Evolutionary conservation across 2,797 vertebrate genomes (phyloP).

Genomic region (Alca torda): DNA sequence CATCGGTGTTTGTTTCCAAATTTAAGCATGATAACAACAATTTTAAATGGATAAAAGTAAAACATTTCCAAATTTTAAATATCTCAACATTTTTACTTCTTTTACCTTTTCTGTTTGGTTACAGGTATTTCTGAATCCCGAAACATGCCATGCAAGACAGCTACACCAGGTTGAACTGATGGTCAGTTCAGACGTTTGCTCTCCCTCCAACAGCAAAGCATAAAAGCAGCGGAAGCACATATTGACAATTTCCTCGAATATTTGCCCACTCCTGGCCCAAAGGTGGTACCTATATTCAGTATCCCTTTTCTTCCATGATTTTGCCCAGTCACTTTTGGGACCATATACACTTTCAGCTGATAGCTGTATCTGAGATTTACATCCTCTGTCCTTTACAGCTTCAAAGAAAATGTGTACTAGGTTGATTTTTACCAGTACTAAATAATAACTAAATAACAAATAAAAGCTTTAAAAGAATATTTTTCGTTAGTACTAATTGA

Average conservation of each 20-base stretch:
- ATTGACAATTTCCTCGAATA: not conserved
- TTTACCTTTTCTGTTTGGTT: not conserved
- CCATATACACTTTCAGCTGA: not conserved
- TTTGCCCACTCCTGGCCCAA: not conserved
- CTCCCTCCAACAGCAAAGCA: not conserved
- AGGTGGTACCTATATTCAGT: not conserved
- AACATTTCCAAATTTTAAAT: not conserved
- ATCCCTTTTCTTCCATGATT: not conserved
- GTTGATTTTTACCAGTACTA: not conserved
- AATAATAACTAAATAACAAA: not conserved
- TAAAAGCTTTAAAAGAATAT: not conserved
- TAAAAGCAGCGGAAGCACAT: not conserved
- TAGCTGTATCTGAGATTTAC: not conserved
- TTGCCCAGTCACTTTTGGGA: not conserved
- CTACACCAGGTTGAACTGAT: not conserved
- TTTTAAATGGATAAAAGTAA: not conserved
- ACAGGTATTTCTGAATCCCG: not conserved
- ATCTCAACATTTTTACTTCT: not conserved
- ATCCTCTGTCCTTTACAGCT: not conserved
- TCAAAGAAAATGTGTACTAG: not conserved
- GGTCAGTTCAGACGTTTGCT: not conserved
- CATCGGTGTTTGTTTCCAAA: not conserved
- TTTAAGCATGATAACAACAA: not conserved
- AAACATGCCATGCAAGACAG: not conserved
- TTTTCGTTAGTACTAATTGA: slow-evolving; percentile 5